Evolutionary conservation across 1,140 invertebrate species (phyloP), one percentile per base, ranked within the genome.

Genomic region (Meloidogyne floridensis): DNA sequence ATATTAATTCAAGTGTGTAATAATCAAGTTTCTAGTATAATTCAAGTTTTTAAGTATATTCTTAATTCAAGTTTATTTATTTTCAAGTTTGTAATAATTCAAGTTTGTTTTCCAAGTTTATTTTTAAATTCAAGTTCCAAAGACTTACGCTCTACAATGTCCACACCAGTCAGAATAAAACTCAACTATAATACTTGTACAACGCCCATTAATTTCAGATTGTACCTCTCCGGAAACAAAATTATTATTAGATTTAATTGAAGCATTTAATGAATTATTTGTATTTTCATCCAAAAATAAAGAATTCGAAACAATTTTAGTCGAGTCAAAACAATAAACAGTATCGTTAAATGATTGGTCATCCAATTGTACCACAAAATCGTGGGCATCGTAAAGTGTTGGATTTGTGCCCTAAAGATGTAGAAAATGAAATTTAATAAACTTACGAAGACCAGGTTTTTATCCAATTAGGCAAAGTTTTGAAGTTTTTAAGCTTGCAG

Each of bases 111-210:
- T n/a, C 15, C 56, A 59, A 59, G 56, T 59, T 59, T 32, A 42
- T 76, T 51, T 32, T 10, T 71, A 42, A 78, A 86, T 32, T 32
- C 32, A 32, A 32, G 80, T 54, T 84, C 79, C n/a, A 47, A 47
- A 47, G 0, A 84, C 87, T 56, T 87, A 89, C n/a, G 80, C 42
- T 79, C 88, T 76, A 70, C 88, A 89, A 81, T 89, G 88, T 7
- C 88, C 88, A 74, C 88, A 89, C 88, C 89, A 89, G 74, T 89
- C 88, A 42, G 87, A 87, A 81, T 89, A 89, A 80, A 89, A 89
- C 75, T 88, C 69, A 47, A 88, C 70, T 7, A 71, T 32, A 32
- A 71, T 72, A 13, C 59, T 71, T 8, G 65, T 81, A 53, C 71
- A 81, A 20, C 43, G 20, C 11, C 10, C 20, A 76, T 32, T 32